These are phyloP conservation scores for Hermodice carunculata DNA, from an alignment of 2,888 invertebrate genomes.

Conservation along the genomic window DNA sequence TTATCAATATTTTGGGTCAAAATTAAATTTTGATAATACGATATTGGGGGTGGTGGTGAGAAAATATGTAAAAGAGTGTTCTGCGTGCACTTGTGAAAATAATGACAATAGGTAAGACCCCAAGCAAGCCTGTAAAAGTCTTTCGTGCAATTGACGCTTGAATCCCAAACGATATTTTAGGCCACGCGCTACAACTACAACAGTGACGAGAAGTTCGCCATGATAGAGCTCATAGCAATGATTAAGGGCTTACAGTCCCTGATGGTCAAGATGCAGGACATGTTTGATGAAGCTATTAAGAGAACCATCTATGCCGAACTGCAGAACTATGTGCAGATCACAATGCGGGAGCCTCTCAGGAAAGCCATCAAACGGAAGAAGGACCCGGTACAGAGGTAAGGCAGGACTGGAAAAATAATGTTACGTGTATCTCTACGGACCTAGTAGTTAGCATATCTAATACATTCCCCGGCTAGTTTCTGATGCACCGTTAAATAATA, in stretches of 20 bases:
- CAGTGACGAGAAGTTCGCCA: slow-evolving; percentile 95
- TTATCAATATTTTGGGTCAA: no score
- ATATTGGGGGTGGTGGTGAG: no score
- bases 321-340: slow-evolving; percentile 94
- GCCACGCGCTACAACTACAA: slow-evolving; percentile 97
- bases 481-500: no score
- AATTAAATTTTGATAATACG: no score
- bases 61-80: no score
- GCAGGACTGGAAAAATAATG: not conserved
- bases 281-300: slow-evolving; percentile 89
- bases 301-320: slow-evolving; percentile 94
- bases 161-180: no score
- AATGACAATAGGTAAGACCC: no score
- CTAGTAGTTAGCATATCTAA: no score
- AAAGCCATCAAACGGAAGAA: slow-evolving; percentile 98
- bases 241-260: slow-evolving; percentile 93
- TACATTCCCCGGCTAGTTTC: no score
- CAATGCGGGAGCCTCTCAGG: slow-evolving; percentile 89
- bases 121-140: no score
- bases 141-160: no score
- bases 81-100: no score
- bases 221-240: slow-evolving; percentile 99
- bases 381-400: slow-evolving; percentile 75
- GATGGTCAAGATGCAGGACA: slow-evolving; percentile 96
- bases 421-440: not conserved